Evolutionary conservation across 2,888 invertebrate species (phyloP).

Genomic region (Xanthorhoe spadicearia): DNA sequence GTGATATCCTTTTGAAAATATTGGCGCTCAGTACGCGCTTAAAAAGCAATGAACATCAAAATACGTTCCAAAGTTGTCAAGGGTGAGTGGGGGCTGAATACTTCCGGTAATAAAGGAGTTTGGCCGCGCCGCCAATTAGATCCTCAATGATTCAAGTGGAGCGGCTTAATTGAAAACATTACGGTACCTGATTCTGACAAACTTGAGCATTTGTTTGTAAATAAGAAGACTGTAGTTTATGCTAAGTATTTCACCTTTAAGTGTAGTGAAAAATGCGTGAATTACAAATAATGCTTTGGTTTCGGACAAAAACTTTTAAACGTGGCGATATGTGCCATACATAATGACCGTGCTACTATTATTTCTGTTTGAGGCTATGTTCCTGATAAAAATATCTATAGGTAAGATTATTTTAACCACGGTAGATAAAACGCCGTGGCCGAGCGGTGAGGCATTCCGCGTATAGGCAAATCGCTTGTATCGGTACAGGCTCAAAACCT

Average conservation of each 20-base stretch:
- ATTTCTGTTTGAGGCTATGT: no score
- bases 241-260: neutral
- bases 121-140: constrained; percentile 42
- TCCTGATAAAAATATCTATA: no score
- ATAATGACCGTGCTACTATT: no score
- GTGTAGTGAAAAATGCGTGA: no score
- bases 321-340: no score
- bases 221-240: neutral
- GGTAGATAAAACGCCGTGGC: no score
- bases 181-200: constrained; percentile 8
- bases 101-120: constrained; percentile 45
- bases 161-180: constrained; percentile 46
- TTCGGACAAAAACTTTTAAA: no score
- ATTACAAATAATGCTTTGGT: no score
- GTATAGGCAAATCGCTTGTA: no score
- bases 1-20: neutral
- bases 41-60: constrained; percentile 20
- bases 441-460: no score
- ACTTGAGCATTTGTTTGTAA: neutral
- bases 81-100: constrained; percentile 27
- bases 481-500: no score
- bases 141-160: constrained; percentile 45
- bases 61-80: constrained; percentile 6
- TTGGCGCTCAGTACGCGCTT: neutral
- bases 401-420: no score